phyloP scores from a whole-genome alignment of 2,113 vertebrate genomes.

The Rhinichthys klamathensis region DNA sequence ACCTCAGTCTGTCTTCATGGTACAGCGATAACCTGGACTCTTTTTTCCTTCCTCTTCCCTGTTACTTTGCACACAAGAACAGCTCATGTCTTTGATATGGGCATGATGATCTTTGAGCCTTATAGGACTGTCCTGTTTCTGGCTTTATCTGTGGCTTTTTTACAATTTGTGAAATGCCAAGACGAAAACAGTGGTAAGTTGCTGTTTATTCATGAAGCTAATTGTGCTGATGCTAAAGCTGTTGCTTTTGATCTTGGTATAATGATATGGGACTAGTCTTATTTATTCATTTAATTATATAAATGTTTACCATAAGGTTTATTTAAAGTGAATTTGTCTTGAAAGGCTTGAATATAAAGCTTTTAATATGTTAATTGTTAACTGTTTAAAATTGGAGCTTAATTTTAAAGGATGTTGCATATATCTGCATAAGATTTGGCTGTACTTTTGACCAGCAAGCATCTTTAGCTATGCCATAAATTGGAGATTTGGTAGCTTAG shows the following conservation, averaged over 20 bases:
- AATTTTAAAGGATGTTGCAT: slow-evolving; percentile 1
- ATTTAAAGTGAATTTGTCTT: not conserved
- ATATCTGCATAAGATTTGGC: not conserved
- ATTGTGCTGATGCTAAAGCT: slow-evolving; percentile 56
- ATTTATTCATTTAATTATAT: not conserved
- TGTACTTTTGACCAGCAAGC: not conserved
- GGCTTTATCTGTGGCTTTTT: slow-evolving; percentile 68
- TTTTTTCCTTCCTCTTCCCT: slow-evolving; percentile 59
- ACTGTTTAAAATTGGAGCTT: not conserved
- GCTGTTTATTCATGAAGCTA: slow-evolving; percentile 56
- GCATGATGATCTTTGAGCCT: slow-evolving; percentile 76
- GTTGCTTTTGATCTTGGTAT: not conserved
- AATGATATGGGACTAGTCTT: not conserved
- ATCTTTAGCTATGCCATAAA: not conserved
- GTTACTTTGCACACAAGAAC: slow-evolving; percentile 63
- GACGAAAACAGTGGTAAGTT: slow-evolving; percentile 74
- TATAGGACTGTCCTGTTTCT: slow-evolving; percentile 78
- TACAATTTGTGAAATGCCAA: slow-evolving; percentile 77
- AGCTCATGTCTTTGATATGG: slow-evolving; percentile 78
- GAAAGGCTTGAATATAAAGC: not conserved
- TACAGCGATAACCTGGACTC: slow-evolving; percentile 72
- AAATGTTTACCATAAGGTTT: not conserved
- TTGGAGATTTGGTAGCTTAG: slow-evolving; percentile 56
- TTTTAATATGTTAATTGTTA: not conserved
- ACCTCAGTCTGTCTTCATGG: slow-evolving; percentile 72